Percentiles rank a stretch among this genome's conserved stretches.
Conservation (phyloP, 2,888 invertebrate species). For the Pyrrhosoma nymphula region DNA sequence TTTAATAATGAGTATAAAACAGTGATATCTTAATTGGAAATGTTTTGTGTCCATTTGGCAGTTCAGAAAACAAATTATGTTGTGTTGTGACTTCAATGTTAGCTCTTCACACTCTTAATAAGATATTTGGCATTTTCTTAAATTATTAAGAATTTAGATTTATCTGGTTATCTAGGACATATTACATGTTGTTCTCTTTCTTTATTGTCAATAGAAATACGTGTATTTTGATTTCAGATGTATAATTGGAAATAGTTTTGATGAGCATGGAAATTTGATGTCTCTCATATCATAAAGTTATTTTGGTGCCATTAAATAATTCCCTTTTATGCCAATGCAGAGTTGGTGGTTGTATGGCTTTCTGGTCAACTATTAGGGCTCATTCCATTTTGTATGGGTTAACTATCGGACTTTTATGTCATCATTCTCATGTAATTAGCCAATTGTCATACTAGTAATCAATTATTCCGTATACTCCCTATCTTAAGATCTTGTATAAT, state of each 20-base stretch:
- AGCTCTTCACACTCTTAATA: background rate
- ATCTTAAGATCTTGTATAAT: slow-evolving; percentile 19
- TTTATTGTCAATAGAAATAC: background rate
- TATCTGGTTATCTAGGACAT: background rate
- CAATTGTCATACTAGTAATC: background rate
- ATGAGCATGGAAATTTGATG: background rate
- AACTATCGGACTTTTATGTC: background rate
- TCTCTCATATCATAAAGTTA: slow-evolving; percentile 1
- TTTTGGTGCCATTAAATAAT: background rate
- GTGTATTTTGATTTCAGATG: background rate
- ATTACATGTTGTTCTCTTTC: background rate
- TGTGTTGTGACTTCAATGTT: background rate
- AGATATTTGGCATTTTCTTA: background rate
- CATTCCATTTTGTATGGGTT: background rate
- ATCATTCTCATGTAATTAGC: background rate
- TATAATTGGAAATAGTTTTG: background rate
- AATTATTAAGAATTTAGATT: background rate
- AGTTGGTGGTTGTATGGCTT: background rate
- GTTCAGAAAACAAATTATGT: background rate
- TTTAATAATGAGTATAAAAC: background rate
- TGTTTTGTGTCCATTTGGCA: background rate
- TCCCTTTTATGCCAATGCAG: background rate
- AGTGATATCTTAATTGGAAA: background rate
- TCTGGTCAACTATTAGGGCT: background rate
- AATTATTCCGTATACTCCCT: background rate